Base-by-base conservation (phyloP, 2,797 vertebrate genomes). In the Urocyon cinereoargenteus region DNA sequence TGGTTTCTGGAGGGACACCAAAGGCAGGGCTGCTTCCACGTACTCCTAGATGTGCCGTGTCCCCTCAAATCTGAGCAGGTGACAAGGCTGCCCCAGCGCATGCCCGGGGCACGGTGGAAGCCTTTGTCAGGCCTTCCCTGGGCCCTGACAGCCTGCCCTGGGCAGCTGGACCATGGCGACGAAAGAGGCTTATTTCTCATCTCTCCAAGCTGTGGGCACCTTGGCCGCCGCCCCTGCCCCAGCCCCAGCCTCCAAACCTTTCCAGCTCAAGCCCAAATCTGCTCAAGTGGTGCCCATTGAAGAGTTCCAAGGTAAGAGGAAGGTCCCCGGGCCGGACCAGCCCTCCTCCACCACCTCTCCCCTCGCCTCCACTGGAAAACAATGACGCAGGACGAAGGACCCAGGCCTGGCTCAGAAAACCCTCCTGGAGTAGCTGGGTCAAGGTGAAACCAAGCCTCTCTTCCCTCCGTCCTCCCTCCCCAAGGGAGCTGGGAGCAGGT, bases 291-390 rank as follows among this genome's bases (percentile, higher is more conserved):
- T 99, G 98, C 98, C 99, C 97, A 98, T 99, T 95, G 98, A 99
- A 97, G 98, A 98, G 1, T 99, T 99, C 93, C 99, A 99, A 99
- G 99, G 99, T 99, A 99, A 99, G 99, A 98, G 57, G 92, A 86
- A 21, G 78, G 34, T 45, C 22, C 93, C 64, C 0, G 14, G 40
- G 40, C 28, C 0, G 3, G 21, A 31, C 12, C 59, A 26, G 86
- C 24, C 18, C 79, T 40, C 64, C 57, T n/a, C 72, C 36, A 0
- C 2, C 53, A n/a, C 26, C 81, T 28, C 19, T 40, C 55, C 18
- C 45, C 4, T 0, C 2, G 4, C 18, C 8, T 10, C 53, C 26
- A 0, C n/a, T 18, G 82, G 92, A 62, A 18, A 57, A 68, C 62
- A 19, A 4, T 0, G 0, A 6, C 14, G 34, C 62, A 12, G 36